Evolutionary conservation across 1,140 invertebrate species (phyloP).

Genomic region (Coelopa frigida): DNA sequence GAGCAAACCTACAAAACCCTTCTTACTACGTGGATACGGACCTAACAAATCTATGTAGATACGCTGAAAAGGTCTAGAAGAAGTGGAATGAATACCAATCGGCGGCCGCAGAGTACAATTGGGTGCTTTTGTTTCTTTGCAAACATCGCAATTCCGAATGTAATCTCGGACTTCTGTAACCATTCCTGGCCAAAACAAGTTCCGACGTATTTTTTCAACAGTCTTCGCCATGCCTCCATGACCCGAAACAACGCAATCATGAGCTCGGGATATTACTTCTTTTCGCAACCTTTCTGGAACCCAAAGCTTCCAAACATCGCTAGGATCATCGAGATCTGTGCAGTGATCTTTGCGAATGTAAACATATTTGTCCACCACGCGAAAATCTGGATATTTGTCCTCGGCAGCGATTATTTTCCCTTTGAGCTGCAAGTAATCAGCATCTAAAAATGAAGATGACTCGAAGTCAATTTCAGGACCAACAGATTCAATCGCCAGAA

Average conservation of each 20-base stretch:
- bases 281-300: not conserved
- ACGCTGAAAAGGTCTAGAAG: constrained; percentile 11
- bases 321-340: not conserved
- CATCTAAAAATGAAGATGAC: constrained; percentile 1
- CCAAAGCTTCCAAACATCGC: constrained; percentile 11
- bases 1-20: constrained; percentile 7
- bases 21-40: constrained; percentile 7
- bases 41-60: constrained; percentile 10
- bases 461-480: constrained; percentile 3
- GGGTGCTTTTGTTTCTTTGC: constrained; percentile 7
- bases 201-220: constrained; percentile 1
- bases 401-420: not conserved
- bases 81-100: constrained; percentile 3
- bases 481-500: not conserved
- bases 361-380: constrained; percentile 4
- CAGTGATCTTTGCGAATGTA: constrained; percentile 6
- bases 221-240: constrained; percentile 13
- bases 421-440: not conserved
- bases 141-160: constrained; percentile 10
- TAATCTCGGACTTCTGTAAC: constrained; percentile 5
- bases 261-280: not conserved
- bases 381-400: constrained; percentile 5
- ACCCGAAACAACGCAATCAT: not conserved
- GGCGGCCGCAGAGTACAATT: constrained; percentile 2
- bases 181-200: constrained; percentile 12